Evolutionary conservation across 2,888 invertebrate genomes (phyloP).

Genomic region (Adelphocoris suturalis): DNA sequence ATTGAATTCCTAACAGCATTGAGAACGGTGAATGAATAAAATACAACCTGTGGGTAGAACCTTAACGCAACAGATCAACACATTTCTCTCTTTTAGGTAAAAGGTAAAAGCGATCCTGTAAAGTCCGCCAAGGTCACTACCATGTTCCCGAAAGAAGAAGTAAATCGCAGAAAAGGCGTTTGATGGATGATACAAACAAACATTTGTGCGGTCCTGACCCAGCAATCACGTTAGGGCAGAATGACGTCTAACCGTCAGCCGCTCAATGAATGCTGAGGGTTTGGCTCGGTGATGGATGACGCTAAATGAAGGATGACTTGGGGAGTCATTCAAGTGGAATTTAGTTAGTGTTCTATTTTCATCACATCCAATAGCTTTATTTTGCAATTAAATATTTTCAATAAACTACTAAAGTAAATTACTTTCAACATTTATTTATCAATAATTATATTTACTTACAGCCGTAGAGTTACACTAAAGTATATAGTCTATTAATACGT

Average conservation of each 20-base stretch:
- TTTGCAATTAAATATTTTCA: no score
- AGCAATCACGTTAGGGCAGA: conserved; percentile 21
- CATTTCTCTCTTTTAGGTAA: no score
- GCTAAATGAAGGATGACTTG: conserved; percentile 12
- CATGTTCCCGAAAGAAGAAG: neutral
- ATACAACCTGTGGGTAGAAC: no score
- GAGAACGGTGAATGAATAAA: no score
- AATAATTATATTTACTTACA: no score
- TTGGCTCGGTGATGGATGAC: conserved; percentile 15
- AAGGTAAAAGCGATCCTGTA: no score
- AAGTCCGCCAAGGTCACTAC: neutral
- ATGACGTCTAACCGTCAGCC: neutral
- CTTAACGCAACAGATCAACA: no score
- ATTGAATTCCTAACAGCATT: no score
- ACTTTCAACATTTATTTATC: no score
- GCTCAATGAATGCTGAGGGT: conserved; percentile 22
- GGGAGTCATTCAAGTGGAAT: conserved; percentile 19
- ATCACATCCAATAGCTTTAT: neutral
- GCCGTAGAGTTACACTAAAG: no score
- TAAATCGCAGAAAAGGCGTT: neutral
- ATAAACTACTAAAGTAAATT: no score
- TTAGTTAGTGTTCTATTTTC: conserved; percentile 11
- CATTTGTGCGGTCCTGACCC: conserved; percentile 26
- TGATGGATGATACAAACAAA: conserved; percentile 36
- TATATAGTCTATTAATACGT: no score